Evolutionary conservation across 2,888 invertebrate genomes (phyloP).

Genomic region (Hypercompe scribonia): DNA sequence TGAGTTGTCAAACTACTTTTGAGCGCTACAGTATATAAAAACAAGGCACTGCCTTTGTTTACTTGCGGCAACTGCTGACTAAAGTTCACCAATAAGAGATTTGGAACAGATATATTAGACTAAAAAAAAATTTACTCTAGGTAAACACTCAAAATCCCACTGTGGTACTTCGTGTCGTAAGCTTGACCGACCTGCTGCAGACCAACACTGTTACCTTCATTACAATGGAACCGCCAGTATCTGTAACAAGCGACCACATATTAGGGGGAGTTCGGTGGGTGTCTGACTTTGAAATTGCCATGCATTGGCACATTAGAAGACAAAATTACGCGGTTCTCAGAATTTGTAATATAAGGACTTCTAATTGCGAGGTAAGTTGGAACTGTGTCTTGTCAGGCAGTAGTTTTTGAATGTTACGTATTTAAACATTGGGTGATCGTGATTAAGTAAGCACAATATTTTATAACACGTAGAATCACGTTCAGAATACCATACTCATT

Average conservation of each 20-base stretch:
- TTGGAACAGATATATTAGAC: neutral
- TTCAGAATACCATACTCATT: no score
- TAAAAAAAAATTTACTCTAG: slow-evolving; percentile 62
- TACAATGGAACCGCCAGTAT: slow-evolving; percentile 79
- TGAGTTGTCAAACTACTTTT: no score
- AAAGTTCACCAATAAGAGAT: neutral
- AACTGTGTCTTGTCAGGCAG: neutral
- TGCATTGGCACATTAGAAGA: slow-evolving; percentile 94
- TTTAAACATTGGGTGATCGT: no score
- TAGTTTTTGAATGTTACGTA: no score
- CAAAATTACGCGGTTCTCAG: slow-evolving; percentile 91
- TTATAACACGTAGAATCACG: neutral
- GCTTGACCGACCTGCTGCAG: slow-evolving; percentile 72
- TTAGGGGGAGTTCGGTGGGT: slow-evolving; percentile 92
- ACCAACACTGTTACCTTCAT: slow-evolving; percentile 58
- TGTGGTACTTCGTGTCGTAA: slow-evolving; percentile 88
- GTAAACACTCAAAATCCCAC: slow-evolving; percentile 91
- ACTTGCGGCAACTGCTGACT: neutral
- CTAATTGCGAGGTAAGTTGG: slow-evolving; percentile 65
- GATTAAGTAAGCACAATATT: no score
- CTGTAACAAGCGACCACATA: slow-evolving; percentile 88
- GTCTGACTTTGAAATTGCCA: slow-evolving; percentile 88
- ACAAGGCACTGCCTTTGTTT: neutral
- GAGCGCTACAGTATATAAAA: no score
- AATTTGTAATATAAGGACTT: slow-evolving; percentile 82